Evolutionary conservation across 2,888 invertebrate genomes (phyloP), one percentile per base, ranked within the genome.

Genomic region (Salpingus planirostris): DNA sequence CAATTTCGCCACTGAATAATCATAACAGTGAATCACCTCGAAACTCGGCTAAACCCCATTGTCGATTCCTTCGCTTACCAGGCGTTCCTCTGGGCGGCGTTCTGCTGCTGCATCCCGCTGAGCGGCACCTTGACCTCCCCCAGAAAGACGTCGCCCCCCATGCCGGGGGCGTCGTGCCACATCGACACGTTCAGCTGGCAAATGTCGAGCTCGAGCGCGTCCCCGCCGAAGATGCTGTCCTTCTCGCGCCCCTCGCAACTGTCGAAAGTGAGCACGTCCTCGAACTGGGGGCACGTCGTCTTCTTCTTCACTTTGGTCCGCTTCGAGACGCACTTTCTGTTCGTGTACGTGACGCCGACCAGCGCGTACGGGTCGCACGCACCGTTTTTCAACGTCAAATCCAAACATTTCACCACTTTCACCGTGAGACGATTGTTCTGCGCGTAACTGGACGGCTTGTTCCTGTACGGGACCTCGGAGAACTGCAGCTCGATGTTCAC

Each of bases 361-460:
- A 81, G 74, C 45, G 87, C 88, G 66, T 83, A 91, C 8, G 92
- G 90, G 68, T 92, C 91, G 69, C 91, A 92, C 52, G 84, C 80
- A 50, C 90, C 88, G 66, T 87, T 88, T 62, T 86, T 87, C 46
- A 89, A 79, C 42, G 89, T 84, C 60, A 92, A 72, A 64, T 91
- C 90, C 44, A 80, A 78, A 66, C 90, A 91, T 65, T 89, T 89
- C 46, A 82, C 72, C 38, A 91, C 79, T 46, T 82, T 73, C 44
- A 81, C 72, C 33, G 74, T 68, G 3, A 72, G 62, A 26, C 66
- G 64, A 31, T 55, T 55, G 40, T 58, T 61, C 38, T 52, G 41
- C 45, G 49, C 33, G 29, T 46, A 47, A 27, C 38, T 38, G 33
- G 44, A 45, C 25, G 39, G 74, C 68, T 68, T 73, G 33, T 60